Conservation (phyloP, 1,140 invertebrate species). For the Globodera ellingtonae region DNA sequence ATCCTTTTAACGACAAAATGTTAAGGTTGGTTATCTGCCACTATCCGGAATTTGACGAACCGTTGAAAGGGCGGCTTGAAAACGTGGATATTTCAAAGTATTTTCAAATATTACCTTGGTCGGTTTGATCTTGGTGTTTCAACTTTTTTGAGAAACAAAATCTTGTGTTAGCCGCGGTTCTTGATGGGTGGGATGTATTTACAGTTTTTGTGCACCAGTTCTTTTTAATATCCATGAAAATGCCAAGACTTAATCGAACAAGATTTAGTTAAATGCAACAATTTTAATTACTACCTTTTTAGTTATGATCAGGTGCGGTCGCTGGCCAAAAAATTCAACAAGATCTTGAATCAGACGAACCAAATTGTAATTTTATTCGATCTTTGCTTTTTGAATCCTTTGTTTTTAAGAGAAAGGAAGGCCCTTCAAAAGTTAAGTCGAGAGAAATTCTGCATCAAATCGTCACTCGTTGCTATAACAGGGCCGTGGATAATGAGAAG, state of each 20-base stretch:
- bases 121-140: background rate
- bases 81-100: constrained; percentile 27
- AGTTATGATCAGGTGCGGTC: constrained; percentile 30
- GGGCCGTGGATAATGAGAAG: constrained; percentile 54
- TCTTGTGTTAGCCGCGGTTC: too few relatives aligned
- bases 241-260: too few relatives aligned
- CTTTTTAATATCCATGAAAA: too few relatives aligned
- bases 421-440: background rate
- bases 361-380: constrained; percentile 11
- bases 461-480: constrained; percentile 51
- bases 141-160: too few relatives aligned
- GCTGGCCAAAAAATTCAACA: constrained; percentile 38
- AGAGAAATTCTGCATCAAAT: constrained; percentile 44
- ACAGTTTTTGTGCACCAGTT: too few relatives aligned
- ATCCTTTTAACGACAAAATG: too few relatives aligned
- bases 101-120: constrained; percentile 18
- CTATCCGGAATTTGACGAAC: constrained; percentile 17
- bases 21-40: constrained; percentile 21
- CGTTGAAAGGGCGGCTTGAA: constrained; percentile 17
- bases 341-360: constrained; percentile 19
- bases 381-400: background rate
- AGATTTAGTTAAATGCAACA: background rate
- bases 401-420: constrained; percentile 27
- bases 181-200: too few relatives aligned
- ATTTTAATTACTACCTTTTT: background rate